Evolutionary conservation across 1,140 invertebrate genomes (phyloP).

Genomic region (Amyelois transitella): DNA sequence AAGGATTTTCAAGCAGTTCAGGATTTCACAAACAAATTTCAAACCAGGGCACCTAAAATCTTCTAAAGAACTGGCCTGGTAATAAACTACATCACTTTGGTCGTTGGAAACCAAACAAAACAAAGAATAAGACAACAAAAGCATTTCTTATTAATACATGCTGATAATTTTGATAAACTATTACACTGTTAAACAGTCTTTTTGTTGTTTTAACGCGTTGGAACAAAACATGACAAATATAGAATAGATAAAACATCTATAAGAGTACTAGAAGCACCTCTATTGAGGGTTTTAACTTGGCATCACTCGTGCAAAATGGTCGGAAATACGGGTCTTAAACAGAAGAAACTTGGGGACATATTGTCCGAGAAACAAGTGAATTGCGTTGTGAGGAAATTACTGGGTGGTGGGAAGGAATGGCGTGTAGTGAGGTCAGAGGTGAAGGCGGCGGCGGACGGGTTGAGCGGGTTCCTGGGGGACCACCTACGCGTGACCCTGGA

Average conservation of each 20-base stretch:
- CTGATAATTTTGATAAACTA: too few species aligned
- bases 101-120: too few species aligned
- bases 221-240: not conserved
- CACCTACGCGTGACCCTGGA: conserved; percentile 32
- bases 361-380: conserved; percentile 36
- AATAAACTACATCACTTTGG: too few species aligned
- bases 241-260: not conserved
- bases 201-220: too few species aligned
- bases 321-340: not conserved
- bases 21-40: too few species aligned
- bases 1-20: too few species aligned
- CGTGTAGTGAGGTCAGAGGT: conserved; percentile 23
- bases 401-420: conserved; percentile 10
- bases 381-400: conserved; percentile 19
- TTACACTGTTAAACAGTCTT: too few species aligned
- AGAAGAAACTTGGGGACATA: conserved; percentile 15
- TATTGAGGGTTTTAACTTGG: not conserved
- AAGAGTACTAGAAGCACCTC: not conserved
- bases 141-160: too few species aligned
- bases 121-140: too few species aligned
- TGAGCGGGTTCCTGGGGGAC: conserved; percentile 50
- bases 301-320: not conserved
- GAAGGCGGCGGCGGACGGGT: conserved; percentile 27
- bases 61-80: too few species aligned
- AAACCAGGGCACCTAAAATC: too few species aligned